Evolutionary conservation across 2,888 invertebrate species (phyloP).

Genomic region (Achlya flavicornis): DNA sequence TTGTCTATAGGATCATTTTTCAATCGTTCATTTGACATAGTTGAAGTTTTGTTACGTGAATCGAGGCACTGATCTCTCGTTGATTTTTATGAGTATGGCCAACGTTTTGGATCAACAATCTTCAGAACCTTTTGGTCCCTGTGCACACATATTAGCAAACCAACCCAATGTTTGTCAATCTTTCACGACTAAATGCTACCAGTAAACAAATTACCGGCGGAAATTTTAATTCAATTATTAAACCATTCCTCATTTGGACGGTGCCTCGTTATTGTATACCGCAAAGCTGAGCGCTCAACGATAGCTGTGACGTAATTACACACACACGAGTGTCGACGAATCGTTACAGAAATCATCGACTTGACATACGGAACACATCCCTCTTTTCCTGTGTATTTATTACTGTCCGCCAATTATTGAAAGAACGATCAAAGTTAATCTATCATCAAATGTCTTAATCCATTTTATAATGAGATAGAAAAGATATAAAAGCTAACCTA

Average conservation of each 20-base stretch:
- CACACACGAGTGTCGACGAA: background rate
- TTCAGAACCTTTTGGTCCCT: background rate
- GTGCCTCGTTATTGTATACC: constrained; percentile 15
- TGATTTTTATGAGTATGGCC: too few species aligned
- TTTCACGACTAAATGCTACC: constrained; percentile 17
- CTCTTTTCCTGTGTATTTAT: too few species aligned
- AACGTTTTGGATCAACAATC: too few species aligned
- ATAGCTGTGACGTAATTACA: constrained; percentile 8
- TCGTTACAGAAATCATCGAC: constrained; percentile 6
- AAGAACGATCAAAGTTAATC: too few species aligned
- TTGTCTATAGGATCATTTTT: too few species aligned
- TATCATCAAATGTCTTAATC: too few species aligned
- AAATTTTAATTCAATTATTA: constrained; percentile 27
- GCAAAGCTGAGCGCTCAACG: constrained; percentile 12
- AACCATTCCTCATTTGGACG: constrained; percentile 22
- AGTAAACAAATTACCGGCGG: constrained; percentile 17
- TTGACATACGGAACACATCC: too few species aligned
- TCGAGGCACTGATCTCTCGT: too few species aligned
- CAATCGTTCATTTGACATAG: too few species aligned
- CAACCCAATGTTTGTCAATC: background rate
- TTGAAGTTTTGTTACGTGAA: too few species aligned
- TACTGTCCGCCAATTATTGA: background rate
- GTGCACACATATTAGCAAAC: background rate
- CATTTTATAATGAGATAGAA: too few species aligned
- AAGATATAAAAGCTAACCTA: background rate